Base-by-base conservation (phyloP, 53 echinoderm and acorn worm genomes). In the Arbacia lixula region DNA sequence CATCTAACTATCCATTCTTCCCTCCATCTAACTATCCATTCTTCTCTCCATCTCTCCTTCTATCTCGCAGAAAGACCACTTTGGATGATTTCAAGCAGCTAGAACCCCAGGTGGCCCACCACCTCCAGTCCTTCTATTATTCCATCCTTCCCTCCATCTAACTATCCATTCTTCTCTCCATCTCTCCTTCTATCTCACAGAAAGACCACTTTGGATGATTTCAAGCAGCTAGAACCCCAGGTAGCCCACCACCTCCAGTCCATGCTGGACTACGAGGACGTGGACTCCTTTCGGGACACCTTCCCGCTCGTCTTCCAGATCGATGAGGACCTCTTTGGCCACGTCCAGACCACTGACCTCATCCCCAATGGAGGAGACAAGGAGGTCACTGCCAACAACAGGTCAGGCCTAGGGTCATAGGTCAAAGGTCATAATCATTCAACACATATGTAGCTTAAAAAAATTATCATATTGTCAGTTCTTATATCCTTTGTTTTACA, bases 31-130 rank as follows among this genome's bases (percentile, higher is more conserved):
- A n/a, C n/a, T n/a, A n/a, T n/a, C n/a, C n/a, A n/a, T n/a, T n/a
- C n/a, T n/a, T n/a, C n/a, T n/a, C n/a, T n/a, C n/a, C n/a, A n/a
- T n/a, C n/a, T n/a, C n/a, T n/a, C n/a, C n/a, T n/a, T n/a, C n/a
- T n/a, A n/a, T n/a, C n/a, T n/a, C n/a, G n/a, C 62, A 95, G 95
- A 68, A 85, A 86, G 29, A 83, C 89, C 36, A 83, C 91, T 10
- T 46, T 93, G 22, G 96, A 96, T 11, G 96, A 96, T 38, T 83
- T 96, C 17, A 94, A 89, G 83, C 87, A 82, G 66, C 84, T 96
- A 9, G 96, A 96, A 49, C 91, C 96, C 2, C 64, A 75, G 11
- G 77, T 96, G 5, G 83, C 86, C 10, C 49, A 87, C 26, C 84
- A 86, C 60, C 80, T 98, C 0, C 94, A 94, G 51, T 36, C 46